These are phyloP conservation scores for Oligia strigilis DNA, from an alignment of 2,888 invertebrate species.

Conservation along the genomic window DNA sequence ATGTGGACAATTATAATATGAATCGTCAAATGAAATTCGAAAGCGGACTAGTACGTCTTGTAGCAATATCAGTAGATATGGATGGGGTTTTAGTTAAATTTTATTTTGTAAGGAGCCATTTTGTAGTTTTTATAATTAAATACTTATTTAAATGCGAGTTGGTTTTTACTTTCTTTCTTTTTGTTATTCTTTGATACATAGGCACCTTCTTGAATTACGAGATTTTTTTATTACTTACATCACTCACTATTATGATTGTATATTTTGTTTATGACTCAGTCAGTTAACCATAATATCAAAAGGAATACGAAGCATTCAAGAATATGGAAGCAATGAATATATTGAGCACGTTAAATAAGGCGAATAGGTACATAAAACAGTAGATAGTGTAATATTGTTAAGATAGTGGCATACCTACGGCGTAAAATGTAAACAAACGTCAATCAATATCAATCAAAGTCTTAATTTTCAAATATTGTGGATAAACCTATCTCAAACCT, in stretches of 20 bases:
- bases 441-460: too few species aligned
- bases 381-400: too few species aligned
- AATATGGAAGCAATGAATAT: too few species aligned
- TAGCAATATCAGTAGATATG: conserved; percentile 50
- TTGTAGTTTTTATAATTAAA: conserved; percentile 62
- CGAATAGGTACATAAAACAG: too few species aligned
- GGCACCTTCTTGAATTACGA: not conserved
- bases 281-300: not conserved
- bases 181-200: not conserved
- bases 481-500: not conserved
- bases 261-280: conserved; percentile 2
- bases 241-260: not conserved
- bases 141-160: conserved; percentile 52
- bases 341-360: not conserved
- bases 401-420: too few species aligned
- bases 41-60: conserved; percentile 71
- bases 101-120: conserved; percentile 58
- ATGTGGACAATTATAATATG: conserved; percentile 62
- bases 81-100: conserved; percentile 37
- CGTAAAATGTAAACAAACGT: too few species aligned
- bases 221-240: not conserved
- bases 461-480: not conserved
- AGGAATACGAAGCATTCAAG: not conserved
- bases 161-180: conserved; percentile 1
- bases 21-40: conserved; percentile 60